Base-by-base conservation (phyloP, 1,140 invertebrate genomes). In the Hyles vespertilio region DNA sequence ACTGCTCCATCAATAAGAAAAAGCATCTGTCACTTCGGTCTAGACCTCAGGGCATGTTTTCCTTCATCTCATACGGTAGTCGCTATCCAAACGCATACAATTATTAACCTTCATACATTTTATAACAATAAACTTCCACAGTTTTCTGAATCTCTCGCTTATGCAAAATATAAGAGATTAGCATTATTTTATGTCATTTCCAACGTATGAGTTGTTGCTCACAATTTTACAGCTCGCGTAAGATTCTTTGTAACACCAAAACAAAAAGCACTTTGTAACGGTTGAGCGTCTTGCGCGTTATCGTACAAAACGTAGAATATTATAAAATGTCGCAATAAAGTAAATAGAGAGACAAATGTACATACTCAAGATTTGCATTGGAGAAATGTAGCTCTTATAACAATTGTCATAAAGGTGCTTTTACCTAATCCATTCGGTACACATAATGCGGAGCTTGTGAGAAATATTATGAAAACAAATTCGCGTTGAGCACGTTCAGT, bases 401-500 rank as follows among this genome's bases (percentile, higher is more conserved):
- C n/a, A 51, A 36, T 2, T 2, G 3, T 0, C 4, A 54, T 76
- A 76, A 61, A 59, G 73, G 75, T 32, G 58, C 59, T 63, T 72
- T 60, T 83, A 50, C 59, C 55, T 50, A 73, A 73, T 33, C 40
- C 52, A 46, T n/a, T 47, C 22, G 12, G 10, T 33, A 36, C 72
- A 81, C 70, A 76, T 80, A 79, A 81, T 70, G 69, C 72, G 69
- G 69, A 60, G 69, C 67, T 79, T 74, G 74, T 70, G 74, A 84
- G 80, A 84, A 88, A 88, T 88, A 88, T 88, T 88, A 86, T 88
- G 85, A 84, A 83, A 88, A 88, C 85, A 88, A 88, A 88, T 88
- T 88, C 77, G 75, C 76, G 79, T 78, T 79, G 83, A 88, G 83
- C 85, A 88, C 83, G 84, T 88, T 83, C 80, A 72, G 72, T 79